Conservation (phyloP, 2,113 vertebrate species). For the Trogon melanurus region DNA sequence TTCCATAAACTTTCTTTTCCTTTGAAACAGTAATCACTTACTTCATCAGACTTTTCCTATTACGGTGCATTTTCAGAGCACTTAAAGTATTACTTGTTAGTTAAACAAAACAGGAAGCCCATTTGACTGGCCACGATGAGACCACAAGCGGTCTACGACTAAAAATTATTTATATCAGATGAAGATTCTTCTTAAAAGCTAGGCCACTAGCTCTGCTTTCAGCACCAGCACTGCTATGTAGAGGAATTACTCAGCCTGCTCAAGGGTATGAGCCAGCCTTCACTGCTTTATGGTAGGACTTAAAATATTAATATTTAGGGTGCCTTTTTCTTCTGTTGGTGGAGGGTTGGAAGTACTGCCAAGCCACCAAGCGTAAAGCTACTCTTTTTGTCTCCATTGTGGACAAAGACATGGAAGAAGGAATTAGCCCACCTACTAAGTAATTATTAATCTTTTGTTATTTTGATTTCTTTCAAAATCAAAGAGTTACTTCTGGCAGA, state of each 20-base stretch:
- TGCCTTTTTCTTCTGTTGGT: background rate
- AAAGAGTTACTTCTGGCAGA: slow-evolving; percentile 48
- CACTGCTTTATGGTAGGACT: background rate
- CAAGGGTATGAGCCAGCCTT: background rate
- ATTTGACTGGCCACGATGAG: slow-evolving; percentile 33
- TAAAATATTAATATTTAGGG: background rate
- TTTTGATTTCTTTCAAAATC: slow-evolving; percentile 60
- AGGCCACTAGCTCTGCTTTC: background rate
- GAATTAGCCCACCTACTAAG: slow-evolving; percentile 63
- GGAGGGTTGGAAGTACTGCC: background rate
- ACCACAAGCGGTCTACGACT: slow-evolving; percentile 25
- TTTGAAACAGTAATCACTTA: slow-evolving; percentile 41
- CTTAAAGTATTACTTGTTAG: slow-evolving; percentile 1
- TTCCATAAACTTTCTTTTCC: slow-evolving; percentile 39
- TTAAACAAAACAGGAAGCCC: slow-evolving; percentile 36
- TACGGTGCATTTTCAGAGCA: slow-evolving; percentile 16
- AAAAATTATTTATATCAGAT: background rate
- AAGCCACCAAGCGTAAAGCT: slow-evolving; percentile 8
- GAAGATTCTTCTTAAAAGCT: background rate
- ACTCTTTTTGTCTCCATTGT: background rate
- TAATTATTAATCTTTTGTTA: slow-evolving; percentile 56
- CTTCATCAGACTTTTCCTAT: slow-evolving; percentile 16
- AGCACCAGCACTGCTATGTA: background rate
- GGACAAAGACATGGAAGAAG: slow-evolving; percentile 50
- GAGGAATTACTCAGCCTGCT: background rate